Evolutionary conservation across 2,797 vertebrate genomes (phyloP), one percentile per base, ranked within the genome.

Genomic region (Benthosema pterotum): DNA sequence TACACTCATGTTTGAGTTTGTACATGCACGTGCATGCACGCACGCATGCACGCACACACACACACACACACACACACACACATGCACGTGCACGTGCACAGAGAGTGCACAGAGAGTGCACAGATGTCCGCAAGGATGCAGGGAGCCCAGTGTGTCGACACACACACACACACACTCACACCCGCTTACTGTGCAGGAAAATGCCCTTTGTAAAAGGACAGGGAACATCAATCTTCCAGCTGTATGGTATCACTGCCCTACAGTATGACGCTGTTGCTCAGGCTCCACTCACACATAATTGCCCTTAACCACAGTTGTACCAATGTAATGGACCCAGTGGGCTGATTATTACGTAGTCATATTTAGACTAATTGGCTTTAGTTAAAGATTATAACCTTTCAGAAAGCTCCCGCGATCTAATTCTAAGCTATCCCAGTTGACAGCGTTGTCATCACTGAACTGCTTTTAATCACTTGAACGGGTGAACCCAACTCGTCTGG

Each of bases 171-270:
- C 79, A 84, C 66, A 65, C 80, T 86, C 85, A 72, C 79, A 83
- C 73, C 60, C 57, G 87, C 88, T 90, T 91, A 91, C 85, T 71
- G 79, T 89, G 90, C 88, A 91, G 86, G 87, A 91, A 88, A 89
- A 89, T 90, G 86, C 86, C 88, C 88, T 89, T 89, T 88, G 85
- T 82, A 57, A 90, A 87, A 91, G 88, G 88, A 90, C 87, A 83
- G 77, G 65, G 76, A 80, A 82, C 87, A 88, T 87, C 83, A 85
- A 79, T 89, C 83, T 83, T 68, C 55, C 73, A 55, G 85, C 74
- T 78, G 84, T 67, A 51, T 80, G 79, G 22, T 32, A 42, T 32
- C 48, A 18, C 17, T 4, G 83, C 70, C 67, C 65, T 63, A 54
- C 65, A 73, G 66, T 77, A 74, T 85, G 74, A 82, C 76, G 73